Evolutionary conservation across 2,888 invertebrate species (phyloP).

Genomic region (Trachelus stipa): DNA sequence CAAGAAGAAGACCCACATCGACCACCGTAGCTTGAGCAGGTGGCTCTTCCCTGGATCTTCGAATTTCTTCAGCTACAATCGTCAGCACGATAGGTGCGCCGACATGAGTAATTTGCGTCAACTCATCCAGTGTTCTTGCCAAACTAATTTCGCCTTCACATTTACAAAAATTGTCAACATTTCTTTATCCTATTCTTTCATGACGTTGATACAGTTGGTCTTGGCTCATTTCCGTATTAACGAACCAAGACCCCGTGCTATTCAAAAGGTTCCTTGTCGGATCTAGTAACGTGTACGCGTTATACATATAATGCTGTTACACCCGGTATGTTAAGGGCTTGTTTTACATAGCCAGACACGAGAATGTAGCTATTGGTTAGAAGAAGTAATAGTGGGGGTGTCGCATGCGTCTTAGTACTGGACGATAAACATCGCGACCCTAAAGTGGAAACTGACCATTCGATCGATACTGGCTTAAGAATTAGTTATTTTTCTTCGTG

Average conservation of each 20-base stretch:
- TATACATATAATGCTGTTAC: background rate
- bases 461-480: constrained; percentile 33
- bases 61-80: constrained; percentile 88
- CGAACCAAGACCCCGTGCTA: background rate
- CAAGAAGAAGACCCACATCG: constrained; percentile 84
- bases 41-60: constrained; percentile 78
- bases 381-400: constrained; percentile 11
- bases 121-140: constrained; percentile 80
- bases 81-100: constrained; percentile 86
- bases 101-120: constrained; percentile 83
- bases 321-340: constrained; percentile 2
- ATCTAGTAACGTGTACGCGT: background rate
- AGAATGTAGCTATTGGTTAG: constrained; percentile 12
- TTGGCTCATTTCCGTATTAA: background rate
- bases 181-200: background rate
- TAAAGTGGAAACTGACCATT: constrained; percentile 38
- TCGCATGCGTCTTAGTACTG: background rate
- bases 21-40: constrained; percentile 85
- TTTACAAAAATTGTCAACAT: background rate
- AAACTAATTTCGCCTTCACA: constrained; percentile 76
- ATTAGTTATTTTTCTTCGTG: background rate
- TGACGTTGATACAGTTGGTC: background rate
- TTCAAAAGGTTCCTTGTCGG: background rate
- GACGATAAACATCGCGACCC: constrained; percentile 32
- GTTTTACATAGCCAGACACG: constrained; percentile 33